Evolutionary conservation across 2,113 vertebrate genomes (phyloP).

Genomic region (Genyomyrus donnyi): DNA sequence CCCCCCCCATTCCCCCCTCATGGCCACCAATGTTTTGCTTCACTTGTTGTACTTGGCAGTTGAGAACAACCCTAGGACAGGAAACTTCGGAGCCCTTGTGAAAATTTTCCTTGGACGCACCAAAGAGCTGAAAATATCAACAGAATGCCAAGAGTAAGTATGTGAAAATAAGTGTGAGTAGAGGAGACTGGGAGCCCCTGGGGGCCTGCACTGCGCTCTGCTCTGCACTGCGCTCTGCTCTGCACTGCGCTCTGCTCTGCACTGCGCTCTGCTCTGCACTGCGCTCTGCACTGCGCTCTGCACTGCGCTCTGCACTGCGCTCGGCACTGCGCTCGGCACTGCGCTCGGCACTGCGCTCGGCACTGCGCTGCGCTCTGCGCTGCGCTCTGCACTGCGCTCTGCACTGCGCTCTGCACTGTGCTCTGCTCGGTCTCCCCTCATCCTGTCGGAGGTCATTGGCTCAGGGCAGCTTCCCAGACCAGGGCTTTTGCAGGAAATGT

Average conservation of each 20-base stretch:
- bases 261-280: no score
- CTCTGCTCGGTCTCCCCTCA: not conserved
- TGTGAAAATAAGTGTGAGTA: not conserved
- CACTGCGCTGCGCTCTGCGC: not conserved
- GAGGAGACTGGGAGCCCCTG: not conserved
- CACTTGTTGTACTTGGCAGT: slow-evolving; percentile 53
- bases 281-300: not conserved
- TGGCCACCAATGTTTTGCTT: not conserved
- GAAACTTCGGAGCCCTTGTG: slow-evolving; percentile 83
- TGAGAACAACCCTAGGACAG: slow-evolving; percentile 92
- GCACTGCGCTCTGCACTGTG: no score
- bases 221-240: not conserved
- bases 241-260: not conserved
- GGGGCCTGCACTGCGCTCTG: no score
- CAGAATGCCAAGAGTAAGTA: slow-evolving; percentile 97
- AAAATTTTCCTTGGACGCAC: slow-evolving; percentile 93
- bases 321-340: no score
- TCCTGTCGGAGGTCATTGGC: not conserved
- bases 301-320: no score
- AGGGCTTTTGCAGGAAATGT: not conserved
- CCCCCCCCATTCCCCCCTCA: not conserved
- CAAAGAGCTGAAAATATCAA: slow-evolving; percentile 95
- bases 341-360: not conserved
- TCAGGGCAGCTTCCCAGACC: not conserved
- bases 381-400: no score